These are phyloP conservation scores for Drosophila atroscutellata DNA, from an alignment of 2,888 invertebrate species.

Conservation along the genomic window DNA sequence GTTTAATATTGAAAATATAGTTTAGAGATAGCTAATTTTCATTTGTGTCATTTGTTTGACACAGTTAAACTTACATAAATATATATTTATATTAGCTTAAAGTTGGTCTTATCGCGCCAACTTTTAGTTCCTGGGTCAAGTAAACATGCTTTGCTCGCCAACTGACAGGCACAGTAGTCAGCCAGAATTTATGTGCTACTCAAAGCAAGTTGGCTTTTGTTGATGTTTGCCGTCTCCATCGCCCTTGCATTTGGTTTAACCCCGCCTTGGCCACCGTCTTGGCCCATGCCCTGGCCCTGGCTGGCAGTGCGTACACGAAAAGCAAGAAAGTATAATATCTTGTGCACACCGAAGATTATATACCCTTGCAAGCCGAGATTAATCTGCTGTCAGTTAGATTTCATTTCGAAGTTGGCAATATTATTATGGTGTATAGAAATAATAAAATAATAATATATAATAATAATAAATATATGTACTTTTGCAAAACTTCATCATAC, in stretches of 20 bases:
- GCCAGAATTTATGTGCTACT: slow-evolving; percentile 53
- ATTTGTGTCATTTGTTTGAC: neutral
- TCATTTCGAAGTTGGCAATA: neutral
- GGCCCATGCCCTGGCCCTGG: neutral
- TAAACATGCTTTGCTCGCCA: slow-evolving; percentile 56
- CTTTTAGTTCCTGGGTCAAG: slow-evolving; percentile 60
- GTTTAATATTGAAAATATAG: neutral
- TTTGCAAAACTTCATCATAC: neutral
- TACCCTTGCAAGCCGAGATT: neutral
- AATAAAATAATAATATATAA: neutral
- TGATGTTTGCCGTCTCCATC: slow-evolving; percentile 21
- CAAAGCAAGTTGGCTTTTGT: slow-evolving; percentile 34
- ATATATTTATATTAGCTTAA: slow-evolving; percentile 3
- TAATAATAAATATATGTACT: no score
- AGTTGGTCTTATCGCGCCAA: slow-evolving; percentile 21
- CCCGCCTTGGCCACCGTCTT: neutral
- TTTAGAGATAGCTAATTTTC: neutral
- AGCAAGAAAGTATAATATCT: neutral
- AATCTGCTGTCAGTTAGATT: neutral
- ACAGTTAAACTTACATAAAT: neutral
- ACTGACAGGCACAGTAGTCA: neutral
- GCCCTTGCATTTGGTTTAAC: slow-evolving; percentile 3
- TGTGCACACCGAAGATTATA: neutral
- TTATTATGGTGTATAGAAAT: neutral
- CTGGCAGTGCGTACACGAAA: neutral